Evolutionary conservation across 2,888 invertebrate genomes (phyloP).

Genomic region (Odontocolon sp.): DNA sequence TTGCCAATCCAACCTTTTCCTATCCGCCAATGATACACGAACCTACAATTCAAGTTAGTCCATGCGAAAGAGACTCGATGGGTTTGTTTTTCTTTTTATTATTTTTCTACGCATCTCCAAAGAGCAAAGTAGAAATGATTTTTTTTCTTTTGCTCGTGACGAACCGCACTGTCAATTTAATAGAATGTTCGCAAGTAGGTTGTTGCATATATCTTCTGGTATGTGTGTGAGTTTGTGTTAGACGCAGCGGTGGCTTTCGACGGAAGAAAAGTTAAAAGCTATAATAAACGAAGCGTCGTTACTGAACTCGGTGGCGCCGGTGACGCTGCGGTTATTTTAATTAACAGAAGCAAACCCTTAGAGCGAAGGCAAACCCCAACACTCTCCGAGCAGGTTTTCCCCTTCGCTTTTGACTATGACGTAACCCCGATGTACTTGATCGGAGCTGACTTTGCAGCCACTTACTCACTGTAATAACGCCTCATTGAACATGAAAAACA

Average conservation of each 20-base stretch:
- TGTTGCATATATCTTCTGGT: not conserved
- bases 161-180: conserved; percentile 8
- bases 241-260: conserved; percentile 50
- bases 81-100: conserved; percentile 17
- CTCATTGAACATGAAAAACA: conserved; percentile 64
- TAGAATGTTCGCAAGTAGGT: not conserved
- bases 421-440: conserved; percentile 62
- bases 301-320: conserved; percentile 51
- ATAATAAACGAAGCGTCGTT: conserved; percentile 52
- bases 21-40: conserved; percentile 28
- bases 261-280: conserved; percentile 56
- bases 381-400: conserved; percentile 15
- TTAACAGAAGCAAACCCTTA: conserved; percentile 65
- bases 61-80: conserved; percentile 49
- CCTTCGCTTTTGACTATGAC: conserved; percentile 20
- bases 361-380: not conserved
- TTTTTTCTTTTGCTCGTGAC: not conserved
- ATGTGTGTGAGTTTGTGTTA: not conserved
- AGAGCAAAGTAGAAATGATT: conserved; percentile 4
- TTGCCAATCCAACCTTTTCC: not conserved
- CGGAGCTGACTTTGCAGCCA: conserved; percentile 65
- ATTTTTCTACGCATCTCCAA: not conserved
- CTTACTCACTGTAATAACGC: conserved; percentile 41
- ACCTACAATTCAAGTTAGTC: conserved; percentile 50
- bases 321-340: conserved; percentile 73